Base-by-base conservation (phyloP, 92 coral and sea anemone genomes). In the Umimayanthus kanabou region DNA sequence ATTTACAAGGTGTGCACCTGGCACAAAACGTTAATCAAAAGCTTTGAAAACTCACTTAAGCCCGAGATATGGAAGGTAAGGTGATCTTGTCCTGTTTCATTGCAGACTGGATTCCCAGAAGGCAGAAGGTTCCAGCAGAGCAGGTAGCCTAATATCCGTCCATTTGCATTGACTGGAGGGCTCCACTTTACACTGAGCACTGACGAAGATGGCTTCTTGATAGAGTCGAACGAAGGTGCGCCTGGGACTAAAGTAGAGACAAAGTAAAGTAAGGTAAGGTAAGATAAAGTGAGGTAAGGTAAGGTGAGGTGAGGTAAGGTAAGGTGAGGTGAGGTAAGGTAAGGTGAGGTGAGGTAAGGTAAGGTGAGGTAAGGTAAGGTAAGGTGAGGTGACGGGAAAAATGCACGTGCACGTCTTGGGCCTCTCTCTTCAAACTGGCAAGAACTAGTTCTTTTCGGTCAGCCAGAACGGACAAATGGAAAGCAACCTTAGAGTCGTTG, bases 111-210 rank as follows among this genome's bases (percentile, higher is more conserved):
- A 43, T 79, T 89, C 5, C 78, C 40, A 47, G 43, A 73, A 23
- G 73, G 43, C 69, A 65, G 33, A 1, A 45, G 81, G n/a, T 53
- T 55, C 96, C 96, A 93, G 76, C 96, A 93, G 76, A 93, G 49
- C 2, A 39, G 16, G 74, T 87, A 93, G n/a, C 85, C 81, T 9
- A 37, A 78, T 77, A 93, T 69, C 20, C 42, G 39, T 4, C 96
- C 96, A 82, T 91, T 93, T 20, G 90, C 45, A 11, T 89, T 89
- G 15, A 30, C 58, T 0, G 96, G 96, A 43, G 87, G 74, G 22
- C 39, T 67, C 96, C 96, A 93, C 23, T 37, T 88, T 47, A 93
- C 79, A 77, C 45, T 76, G 55, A 93, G 80, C 47, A 87, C 85
- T 29, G 90, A 40, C 28, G 91, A 77, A 65, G 77, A 88, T 3